phyloP scores from a whole-genome alignment of 2,888 invertebrate species.

The Desoria tigrina region DNA sequence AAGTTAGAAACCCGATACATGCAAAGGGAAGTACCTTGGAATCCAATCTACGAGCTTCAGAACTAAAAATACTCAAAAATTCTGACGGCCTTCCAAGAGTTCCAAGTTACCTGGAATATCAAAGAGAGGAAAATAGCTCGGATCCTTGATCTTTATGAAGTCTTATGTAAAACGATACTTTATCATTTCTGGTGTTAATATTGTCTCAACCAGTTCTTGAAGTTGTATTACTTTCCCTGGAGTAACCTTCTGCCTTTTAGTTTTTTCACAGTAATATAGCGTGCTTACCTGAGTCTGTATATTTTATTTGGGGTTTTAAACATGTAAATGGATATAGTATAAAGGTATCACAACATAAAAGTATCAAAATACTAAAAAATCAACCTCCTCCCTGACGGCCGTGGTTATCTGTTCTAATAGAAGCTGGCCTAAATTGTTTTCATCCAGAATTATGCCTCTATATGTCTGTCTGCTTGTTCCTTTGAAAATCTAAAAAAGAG shows the following conservation, averaged over 20 bases:
- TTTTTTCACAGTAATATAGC: background rate
- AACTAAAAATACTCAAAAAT: too few species aligned
- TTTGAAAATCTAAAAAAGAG: background rate
- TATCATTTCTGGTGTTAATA: too few species aligned
- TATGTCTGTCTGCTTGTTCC: background rate
- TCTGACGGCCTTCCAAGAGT: too few species aligned
- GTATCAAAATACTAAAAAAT: constrained; percentile 12
- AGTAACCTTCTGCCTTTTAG: background rate
- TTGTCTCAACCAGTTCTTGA: too few species aligned
- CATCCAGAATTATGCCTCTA: too few species aligned
- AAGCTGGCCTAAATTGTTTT: background rate
- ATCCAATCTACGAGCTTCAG: too few species aligned
- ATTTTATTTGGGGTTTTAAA: background rate
- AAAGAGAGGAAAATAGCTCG: too few species aligned
- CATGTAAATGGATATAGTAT: background rate
- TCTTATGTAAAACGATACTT: too few species aligned
- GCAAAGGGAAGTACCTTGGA: too few species aligned
- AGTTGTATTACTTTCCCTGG: background rate
- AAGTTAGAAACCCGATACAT: too few species aligned
- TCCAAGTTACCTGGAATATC: too few species aligned
- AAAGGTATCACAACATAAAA: constrained; percentile 11
- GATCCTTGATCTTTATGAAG: background rate
- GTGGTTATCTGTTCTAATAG: background rate
- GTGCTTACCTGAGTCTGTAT: too few species aligned
- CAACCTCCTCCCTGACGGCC: background rate